These are phyloP conservation scores for Exocentrus adspersus DNA, from an alignment of 2,888 invertebrate species.

Conservation along the genomic window DNA sequence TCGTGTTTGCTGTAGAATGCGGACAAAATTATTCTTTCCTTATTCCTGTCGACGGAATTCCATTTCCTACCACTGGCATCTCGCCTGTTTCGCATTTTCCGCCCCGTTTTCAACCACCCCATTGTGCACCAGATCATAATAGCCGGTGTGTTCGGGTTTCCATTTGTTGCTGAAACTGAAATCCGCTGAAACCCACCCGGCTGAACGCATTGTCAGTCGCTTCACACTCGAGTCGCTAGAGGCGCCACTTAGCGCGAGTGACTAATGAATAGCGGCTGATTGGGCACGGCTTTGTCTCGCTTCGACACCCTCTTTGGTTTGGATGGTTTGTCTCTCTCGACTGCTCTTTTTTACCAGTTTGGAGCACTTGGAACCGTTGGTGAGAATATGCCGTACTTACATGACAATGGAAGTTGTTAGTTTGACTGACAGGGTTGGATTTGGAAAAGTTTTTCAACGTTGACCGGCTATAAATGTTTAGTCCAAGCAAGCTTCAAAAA, in stretches of 20 bases:
- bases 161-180: conserved; percentile 34
- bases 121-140: conserved; percentile 33
- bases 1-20: too few species aligned
- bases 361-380: conserved; percentile 5
- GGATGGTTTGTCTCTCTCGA: conserved; percentile 17
- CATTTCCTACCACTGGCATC: background rate
- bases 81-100: background rate
- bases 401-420: too few species aligned
- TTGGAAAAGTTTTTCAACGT: too few species aligned
- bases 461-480: too few species aligned
- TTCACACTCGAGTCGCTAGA: conserved; percentile 54
- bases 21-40: too few species aligned
- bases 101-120: conserved; percentile 24
- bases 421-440: too few species aligned
- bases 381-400: background rate
- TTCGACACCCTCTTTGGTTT: conserved; percentile 22
- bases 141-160: conserved; percentile 32
- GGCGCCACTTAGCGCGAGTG: conserved; percentile 56
- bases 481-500: too few species aligned
- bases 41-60: too few species aligned
- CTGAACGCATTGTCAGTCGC: conserved; percentile 52
- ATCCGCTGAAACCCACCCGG: conserved; percentile 27
- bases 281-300: conserved; percentile 41
- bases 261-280: conserved; percentile 59
- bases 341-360: conserved; percentile 31